phyloP scores from a whole-genome alignment of 2,888 invertebrate genomes.

The Nasonia oneida region DNA sequence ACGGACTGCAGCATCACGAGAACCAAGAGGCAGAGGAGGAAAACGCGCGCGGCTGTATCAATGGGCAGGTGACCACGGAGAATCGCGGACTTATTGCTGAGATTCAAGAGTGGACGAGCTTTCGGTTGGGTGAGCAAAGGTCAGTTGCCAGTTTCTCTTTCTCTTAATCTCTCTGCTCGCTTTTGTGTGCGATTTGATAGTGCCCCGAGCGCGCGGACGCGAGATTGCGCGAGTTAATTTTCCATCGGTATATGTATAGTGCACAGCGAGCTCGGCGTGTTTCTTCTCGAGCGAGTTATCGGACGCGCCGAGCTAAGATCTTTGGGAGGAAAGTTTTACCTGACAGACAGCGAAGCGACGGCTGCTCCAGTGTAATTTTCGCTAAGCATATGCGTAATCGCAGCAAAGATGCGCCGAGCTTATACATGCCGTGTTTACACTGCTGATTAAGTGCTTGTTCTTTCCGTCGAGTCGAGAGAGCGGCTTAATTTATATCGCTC shows the following conservation, averaged over 20 bases:
- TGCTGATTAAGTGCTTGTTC: not conserved
- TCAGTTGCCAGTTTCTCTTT: not conserved
- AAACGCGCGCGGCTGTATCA: constrained; percentile 12
- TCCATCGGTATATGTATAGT: no score
- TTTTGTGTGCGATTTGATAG: not conserved
- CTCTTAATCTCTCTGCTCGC: not conserved
- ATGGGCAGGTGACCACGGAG: constrained; percentile 53
- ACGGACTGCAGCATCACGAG: constrained; percentile 17
- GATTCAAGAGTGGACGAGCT: not conserved
- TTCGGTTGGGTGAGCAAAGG: not conserved
- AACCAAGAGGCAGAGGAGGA: not conserved
- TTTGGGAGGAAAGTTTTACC: not conserved
- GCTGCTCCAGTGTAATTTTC: no score
- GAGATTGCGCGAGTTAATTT: no score
- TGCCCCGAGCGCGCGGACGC: no score
- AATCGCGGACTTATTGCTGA: not conserved
- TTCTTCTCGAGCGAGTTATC: not conserved
- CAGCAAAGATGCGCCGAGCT: no score
- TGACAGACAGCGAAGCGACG: not conserved
- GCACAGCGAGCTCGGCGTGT: no score
- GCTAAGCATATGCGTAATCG: no score
- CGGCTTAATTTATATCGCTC: not conserved
- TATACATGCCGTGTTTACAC: not conserved
- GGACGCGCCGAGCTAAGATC: not conserved
- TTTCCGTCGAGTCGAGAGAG: not conserved